Evolutionary conservation across 2,888 invertebrate genomes (phyloP).

Genomic region (Ormyrus nitidulus): DNA sequence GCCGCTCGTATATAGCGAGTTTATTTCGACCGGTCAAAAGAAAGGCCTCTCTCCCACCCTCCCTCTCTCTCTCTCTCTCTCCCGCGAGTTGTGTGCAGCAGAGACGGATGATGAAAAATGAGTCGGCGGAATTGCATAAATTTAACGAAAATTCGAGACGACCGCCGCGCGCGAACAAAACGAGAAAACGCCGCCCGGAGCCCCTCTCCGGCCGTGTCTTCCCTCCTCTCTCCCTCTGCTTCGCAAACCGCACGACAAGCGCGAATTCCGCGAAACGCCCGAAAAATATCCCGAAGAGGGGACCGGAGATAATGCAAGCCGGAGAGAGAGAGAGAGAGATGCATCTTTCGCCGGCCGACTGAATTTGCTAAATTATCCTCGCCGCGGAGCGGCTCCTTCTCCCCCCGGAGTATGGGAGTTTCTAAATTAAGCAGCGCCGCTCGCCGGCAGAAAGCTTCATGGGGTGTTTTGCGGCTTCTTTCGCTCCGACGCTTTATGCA

Average conservation of each 20-base stretch:
- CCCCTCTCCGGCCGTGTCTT: background rate
- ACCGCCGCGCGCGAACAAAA: constrained; percentile 52
- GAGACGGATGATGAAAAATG: constrained; percentile 60
- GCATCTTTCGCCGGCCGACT: constrained; percentile 20
- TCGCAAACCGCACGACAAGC: constrained; percentile 46
- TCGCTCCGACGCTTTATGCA: background rate
- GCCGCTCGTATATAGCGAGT: constrained; percentile 53
- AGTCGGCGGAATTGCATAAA: constrained; percentile 61
- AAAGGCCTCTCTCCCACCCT: too few species aligned
- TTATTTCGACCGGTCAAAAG: constrained; percentile 63
- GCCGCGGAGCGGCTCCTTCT: too few species aligned
- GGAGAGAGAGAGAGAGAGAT: constrained; percentile 32
- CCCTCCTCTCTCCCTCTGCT: background rate
- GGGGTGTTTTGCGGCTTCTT: background rate
- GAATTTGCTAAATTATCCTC: constrained; percentile 49
- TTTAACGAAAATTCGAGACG: constrained; percentile 62
- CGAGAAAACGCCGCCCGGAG: constrained; percentile 33
- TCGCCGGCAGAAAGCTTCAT: background rate
- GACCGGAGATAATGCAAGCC: background rate
- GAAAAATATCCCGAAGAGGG: constrained; percentile 62
- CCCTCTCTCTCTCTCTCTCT: too few species aligned
- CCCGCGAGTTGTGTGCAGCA: constrained; percentile 36
- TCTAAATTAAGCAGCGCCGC: constrained; percentile 47
- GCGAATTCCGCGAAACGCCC: constrained; percentile 64
- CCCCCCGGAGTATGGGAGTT: background rate